Percentiles rank a stretch among this genome's conserved stretches.
Evolutionary conservation across 2,797 vertebrate species (phyloP).

Genomic region (Tangara arthus): DNA sequence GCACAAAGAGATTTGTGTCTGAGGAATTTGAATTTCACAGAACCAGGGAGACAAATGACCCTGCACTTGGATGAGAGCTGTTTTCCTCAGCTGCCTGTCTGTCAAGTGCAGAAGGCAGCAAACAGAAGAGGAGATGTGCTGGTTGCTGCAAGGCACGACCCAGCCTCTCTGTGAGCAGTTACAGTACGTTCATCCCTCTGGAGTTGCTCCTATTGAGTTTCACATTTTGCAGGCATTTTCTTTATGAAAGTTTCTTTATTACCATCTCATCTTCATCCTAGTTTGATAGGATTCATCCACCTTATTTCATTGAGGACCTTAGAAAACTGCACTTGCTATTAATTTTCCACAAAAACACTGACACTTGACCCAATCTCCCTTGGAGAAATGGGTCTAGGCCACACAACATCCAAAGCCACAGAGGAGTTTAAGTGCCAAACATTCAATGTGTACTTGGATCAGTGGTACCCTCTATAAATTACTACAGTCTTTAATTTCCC

Average conservation of each 20-base stretch:
- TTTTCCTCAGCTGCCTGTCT: background rate
- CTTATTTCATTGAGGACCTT: background rate
- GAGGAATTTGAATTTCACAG: background rate
- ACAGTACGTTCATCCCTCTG: background rate
- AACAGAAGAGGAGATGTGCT: background rate
- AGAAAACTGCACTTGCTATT: background rate
- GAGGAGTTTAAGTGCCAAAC: background rate
- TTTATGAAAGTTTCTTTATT: background rate
- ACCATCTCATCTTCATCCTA: background rate
- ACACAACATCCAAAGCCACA: background rate
- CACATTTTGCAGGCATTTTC: background rate
- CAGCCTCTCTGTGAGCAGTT: fast-evolving
- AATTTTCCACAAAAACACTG: background rate
- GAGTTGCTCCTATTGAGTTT: background rate
- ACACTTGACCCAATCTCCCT: background rate
- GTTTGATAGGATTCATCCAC: background rate
- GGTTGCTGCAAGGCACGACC: background rate
- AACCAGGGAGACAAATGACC: background rate
- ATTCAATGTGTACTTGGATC: background rate
- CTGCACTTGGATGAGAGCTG: background rate
- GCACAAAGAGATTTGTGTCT: background rate
- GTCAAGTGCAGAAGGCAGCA: background rate
- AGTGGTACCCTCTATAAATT: background rate
- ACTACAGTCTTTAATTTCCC: background rate
- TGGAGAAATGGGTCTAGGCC: background rate